Conservation (phyloP, 2,888 invertebrate species). For the Pseudanteris insignis region DNA sequence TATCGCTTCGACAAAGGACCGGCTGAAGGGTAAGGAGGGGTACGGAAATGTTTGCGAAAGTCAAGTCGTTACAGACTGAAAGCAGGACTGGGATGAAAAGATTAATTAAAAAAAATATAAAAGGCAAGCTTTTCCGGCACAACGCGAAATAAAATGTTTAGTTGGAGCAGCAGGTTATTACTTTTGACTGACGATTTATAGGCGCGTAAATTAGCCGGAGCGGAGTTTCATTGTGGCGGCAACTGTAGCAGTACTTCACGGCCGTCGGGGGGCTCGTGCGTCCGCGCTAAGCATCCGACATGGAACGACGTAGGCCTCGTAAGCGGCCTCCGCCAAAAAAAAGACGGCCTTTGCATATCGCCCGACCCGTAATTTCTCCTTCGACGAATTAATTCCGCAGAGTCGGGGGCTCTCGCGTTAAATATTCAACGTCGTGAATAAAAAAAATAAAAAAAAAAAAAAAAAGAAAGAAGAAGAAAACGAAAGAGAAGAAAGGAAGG, state of each 20-base stretch:
- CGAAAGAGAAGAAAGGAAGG: too few species aligned
- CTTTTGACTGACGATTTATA: conserved; percentile 1
- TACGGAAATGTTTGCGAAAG: too few species aligned
- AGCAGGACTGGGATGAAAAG: too few species aligned
- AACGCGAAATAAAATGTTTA: background rate
- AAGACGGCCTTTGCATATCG: conserved; percentile 24
- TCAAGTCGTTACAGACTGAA: too few species aligned
- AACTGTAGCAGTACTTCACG: conserved; percentile 9
- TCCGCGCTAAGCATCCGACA: conserved; percentile 15
- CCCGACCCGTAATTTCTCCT: too few species aligned
- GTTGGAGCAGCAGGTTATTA: background rate
- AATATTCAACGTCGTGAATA: too few species aligned
- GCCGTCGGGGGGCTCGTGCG: conserved; percentile 18
- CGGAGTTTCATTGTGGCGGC: conserved; percentile 18
- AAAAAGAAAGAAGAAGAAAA: too few species aligned
- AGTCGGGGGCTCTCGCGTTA: too few species aligned
- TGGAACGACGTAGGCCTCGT: conserved; percentile 10
- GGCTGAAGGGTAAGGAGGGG: too few species aligned
- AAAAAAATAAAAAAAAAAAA: too few species aligned
- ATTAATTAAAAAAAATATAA: background rate
- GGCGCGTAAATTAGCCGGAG: conserved; percentile 34
- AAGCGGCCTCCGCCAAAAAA: too few species aligned
- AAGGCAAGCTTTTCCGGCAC: background rate
- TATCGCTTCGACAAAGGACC: too few species aligned
- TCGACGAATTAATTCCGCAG: conserved; percentile 23